These are phyloP conservation scores for Tetropium fuscum DNA, from an alignment of 2,888 invertebrate genomes.

Conservation along the genomic window DNA sequence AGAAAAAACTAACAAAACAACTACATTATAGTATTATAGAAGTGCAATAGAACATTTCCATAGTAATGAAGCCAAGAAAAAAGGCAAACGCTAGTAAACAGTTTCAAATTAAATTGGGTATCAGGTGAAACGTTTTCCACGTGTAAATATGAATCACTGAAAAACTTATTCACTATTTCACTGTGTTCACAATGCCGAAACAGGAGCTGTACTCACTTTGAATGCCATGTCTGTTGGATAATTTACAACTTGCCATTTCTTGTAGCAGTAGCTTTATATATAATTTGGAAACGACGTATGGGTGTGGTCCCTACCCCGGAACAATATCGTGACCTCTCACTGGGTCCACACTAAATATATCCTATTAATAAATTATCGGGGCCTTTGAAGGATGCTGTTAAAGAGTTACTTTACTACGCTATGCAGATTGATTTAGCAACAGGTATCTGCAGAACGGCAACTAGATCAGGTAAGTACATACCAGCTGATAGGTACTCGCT, in stretches of 20 bases:
- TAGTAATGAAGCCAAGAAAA: too few species aligned
- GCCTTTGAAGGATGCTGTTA: conserved; percentile 48
- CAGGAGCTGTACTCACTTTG: conserved; percentile 37
- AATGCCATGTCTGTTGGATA: conserved; percentile 52
- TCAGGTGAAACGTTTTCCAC: too few species aligned
- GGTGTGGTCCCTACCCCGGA: conserved; percentile 32
- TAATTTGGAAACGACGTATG: conserved; percentile 38
- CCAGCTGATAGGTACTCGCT: too few species aligned
- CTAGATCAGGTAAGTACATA: conserved; percentile 42
- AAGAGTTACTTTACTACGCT: conserved; percentile 37
- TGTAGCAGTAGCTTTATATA: conserved; percentile 8
- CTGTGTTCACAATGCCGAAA: conserved; percentile 31
- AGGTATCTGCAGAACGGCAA: conserved; percentile 48
- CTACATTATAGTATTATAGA: too few species aligned
- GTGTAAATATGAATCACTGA: too few species aligned
- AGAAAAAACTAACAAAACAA: too few species aligned
- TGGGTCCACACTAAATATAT: conserved; percentile 29
- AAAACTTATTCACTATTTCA: not conserved
- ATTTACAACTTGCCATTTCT: conserved; percentile 24
- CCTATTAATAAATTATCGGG: conserved; percentile 32
- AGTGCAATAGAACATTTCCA: too few species aligned
- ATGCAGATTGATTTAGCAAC: conserved; percentile 3
- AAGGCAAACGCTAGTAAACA: too few species aligned
- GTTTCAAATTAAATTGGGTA: too few species aligned
- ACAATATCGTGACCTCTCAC: conserved; percentile 35